These are phyloP conservation scores for Anabacerthia variegaticeps DNA, from an alignment of 2,797 vertebrate genomes.

Conservation along the genomic window DNA sequence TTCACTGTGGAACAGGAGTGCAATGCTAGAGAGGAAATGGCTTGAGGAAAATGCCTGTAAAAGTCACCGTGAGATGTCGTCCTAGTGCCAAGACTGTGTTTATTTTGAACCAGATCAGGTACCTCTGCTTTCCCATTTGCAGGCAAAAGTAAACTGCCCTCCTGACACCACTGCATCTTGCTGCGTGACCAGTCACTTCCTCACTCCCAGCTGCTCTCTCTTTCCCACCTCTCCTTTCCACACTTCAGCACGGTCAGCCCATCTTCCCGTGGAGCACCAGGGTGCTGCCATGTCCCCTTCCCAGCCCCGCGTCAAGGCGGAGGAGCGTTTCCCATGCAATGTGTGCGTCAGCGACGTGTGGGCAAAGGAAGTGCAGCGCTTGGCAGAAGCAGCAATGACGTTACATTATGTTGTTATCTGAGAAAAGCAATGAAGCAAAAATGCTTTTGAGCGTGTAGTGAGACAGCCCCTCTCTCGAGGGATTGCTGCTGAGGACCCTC, in stretches of 20 bases:
- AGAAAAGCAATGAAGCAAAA: constrained; percentile 40
- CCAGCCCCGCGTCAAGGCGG: background rate
- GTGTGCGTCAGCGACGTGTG: background rate
- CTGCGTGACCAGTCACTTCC: background rate
- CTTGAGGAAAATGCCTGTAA: background rate
- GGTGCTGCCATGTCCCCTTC: background rate
- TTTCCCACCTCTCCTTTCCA: background rate
- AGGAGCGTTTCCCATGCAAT: background rate
- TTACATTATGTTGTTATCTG: background rate
- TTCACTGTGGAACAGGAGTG: background rate
- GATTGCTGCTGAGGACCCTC: background rate
- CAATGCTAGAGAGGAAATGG: background rate
- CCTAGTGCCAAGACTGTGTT: background rate
- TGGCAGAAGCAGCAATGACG: constrained; percentile 12
- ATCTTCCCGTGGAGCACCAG: background rate
- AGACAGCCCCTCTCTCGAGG: background rate
- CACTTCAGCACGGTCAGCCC: background rate
- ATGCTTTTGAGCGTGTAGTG: background rate
- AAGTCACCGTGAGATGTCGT: background rate
- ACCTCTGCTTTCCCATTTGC: background rate
- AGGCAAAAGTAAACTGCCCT: background rate
- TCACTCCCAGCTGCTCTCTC: background rate
- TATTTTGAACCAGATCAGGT: constrained; percentile 14
- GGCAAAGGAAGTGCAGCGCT: background rate
- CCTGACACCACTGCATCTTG: background rate